A percentile compares a stretch with the other conserved stretches of the same genome.
Conservation (phyloP, 2,797 vertebrate genomes). For the Phalloptychus januarius region DNA sequence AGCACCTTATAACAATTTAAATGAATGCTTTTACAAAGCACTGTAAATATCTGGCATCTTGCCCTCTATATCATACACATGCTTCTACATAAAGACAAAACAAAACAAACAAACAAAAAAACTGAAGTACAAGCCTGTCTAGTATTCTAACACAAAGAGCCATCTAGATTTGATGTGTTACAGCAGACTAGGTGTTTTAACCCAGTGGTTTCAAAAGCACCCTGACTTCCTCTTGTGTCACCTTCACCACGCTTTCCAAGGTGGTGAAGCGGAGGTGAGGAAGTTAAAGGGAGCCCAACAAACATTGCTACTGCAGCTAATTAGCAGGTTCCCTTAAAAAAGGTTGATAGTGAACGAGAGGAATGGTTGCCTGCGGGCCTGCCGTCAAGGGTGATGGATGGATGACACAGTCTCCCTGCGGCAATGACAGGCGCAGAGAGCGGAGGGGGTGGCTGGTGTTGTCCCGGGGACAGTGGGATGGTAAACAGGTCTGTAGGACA, state of each 20-base stretch:
- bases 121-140: background rate
- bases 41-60: background rate
- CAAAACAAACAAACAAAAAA: background rate
- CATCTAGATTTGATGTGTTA: background rate
- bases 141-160: background rate
- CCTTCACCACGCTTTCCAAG: constrained; percentile 64
- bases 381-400: constrained; percentile 67
- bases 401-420: constrained; percentile 64
- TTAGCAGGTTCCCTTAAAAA: constrained; percentile 62
- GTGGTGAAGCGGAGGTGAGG: constrained; percentile 33
- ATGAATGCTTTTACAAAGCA: background rate
- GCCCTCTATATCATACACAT: background rate
- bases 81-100: background rate
- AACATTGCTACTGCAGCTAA: constrained; percentile 57
- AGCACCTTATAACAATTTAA: background rate
- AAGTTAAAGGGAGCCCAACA: constrained; percentile 63
- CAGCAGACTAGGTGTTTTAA: background rate
- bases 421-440: constrained; percentile 57
- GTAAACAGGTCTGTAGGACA: constrained; percentile 62
- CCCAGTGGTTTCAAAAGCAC: constrained; percentile 41
- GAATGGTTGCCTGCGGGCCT: constrained; percentile 46
- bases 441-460: background rate
- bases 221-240: constrained; percentile 27
- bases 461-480: constrained; percentile 39
- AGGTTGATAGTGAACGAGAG: constrained; percentile 41